Base-by-base conservation (phyloP, 2,113 vertebrate genomes). In the Ptychochromis oligacanthus region DNA sequence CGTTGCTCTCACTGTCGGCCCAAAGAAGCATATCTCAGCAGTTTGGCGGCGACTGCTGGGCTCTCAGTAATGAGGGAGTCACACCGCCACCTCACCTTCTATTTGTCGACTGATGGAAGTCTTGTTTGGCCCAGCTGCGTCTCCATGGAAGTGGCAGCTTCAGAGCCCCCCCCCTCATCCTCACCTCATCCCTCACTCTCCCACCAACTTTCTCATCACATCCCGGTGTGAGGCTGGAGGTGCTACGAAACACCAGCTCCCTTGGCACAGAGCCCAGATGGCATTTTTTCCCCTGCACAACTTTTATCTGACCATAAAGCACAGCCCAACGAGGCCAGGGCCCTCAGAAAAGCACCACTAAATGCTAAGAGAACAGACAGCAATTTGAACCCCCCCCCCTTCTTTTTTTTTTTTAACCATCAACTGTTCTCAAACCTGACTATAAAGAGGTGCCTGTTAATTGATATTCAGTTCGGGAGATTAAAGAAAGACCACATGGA, bases 121-220 rank as follows among this genome's bases (percentile, higher is more conserved):
- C 96, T 97, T 96, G 96, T 97, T 97, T 95, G 96, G 96, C 95
- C 96, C 97, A 96, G 97, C 96, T 97, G 96, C 95, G 95, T 97
- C 97, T 97, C 97, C 97, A 97, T 97, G 97, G 97, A 95, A 96
- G 96, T 96, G 96, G 96, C 95, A 97, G 96, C 96, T 97, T 96
- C 93, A 96, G 94, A 95, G 93, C 94, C 94, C 64, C 95, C 94
- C 95, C 15, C 70, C 54, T 56, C 61, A n/a, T n/a, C 9, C 83
- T 83, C 70, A 70, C 84, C 79, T 83, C 83, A 20, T 5, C 52
- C 17, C 78, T 28, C 61, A 26, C 43, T 36, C 81, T 86, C 84
- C 65, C 87, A 74, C 96, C 95, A 96, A 95, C 95, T 95, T 97
- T 96, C 96, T 96, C 97, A 96, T 95, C 95, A 93, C 95, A 95